Conservation (phyloP, 2,113 vertebrate species). For the Scomber scombrus region DNA sequence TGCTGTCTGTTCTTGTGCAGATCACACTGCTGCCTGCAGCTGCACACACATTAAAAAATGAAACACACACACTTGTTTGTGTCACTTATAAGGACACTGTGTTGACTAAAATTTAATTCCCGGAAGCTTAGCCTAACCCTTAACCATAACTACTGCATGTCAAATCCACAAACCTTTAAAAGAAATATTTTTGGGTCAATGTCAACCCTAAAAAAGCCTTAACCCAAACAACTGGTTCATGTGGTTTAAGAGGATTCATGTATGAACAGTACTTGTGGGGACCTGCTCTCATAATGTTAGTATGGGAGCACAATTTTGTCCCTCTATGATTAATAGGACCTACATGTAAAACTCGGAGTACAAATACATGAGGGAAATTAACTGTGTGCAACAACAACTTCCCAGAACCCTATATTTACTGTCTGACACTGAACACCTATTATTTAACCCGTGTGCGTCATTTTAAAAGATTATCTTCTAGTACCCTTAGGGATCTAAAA, state of each 20-base stretch:
- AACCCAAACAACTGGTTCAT: too few relatives aligned
- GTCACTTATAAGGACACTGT: not conserved
- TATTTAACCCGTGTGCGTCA: not conserved
- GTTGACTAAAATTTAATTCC: not conserved
- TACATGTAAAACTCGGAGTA: not conserved
- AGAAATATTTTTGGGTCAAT: not conserved
- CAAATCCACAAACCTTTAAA: not conserved
- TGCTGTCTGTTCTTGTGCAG: constrained; percentile 40
- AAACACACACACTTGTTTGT: not conserved
- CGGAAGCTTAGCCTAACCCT: not conserved
- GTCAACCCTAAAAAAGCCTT: not conserved
- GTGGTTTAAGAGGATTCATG: too few relatives aligned
- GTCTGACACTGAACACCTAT: not conserved
- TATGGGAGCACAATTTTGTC: not conserved
- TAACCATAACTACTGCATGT: not conserved
- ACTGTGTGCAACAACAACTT: not conserved
- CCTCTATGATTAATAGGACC: not conserved
- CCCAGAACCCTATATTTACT: not conserved
- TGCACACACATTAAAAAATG: not conserved
- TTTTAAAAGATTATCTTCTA: too few relatives aligned
- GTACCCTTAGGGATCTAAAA: too few relatives aligned
- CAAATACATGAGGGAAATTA: too few relatives aligned
- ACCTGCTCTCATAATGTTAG: too few relatives aligned
- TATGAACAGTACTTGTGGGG: too few relatives aligned
- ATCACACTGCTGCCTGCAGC: constrained; percentile 37